phyloP scores from a whole-genome alignment of 2,888 invertebrate species.

The Drosophila recens region DNA sequence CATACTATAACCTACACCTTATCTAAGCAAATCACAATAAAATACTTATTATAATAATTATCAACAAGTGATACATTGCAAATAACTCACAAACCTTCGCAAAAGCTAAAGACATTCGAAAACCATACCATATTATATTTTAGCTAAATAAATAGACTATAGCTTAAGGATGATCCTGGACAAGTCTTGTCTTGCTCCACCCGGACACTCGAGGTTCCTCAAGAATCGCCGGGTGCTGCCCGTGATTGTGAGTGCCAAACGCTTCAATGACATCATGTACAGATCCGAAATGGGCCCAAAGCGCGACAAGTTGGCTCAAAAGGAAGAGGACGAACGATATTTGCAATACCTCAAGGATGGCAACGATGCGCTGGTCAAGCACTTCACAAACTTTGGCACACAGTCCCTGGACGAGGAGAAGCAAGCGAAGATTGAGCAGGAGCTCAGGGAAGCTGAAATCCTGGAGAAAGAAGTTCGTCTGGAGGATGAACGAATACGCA shows the following conservation, averaged over 20 bases:
- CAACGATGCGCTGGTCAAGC: slow-evolving; percentile 43
- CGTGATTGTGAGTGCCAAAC: slow-evolving; percentile 57
- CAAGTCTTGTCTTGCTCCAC: slow-evolving; percentile 16
- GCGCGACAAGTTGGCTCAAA: slow-evolving; percentile 17
- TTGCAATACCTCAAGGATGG: slow-evolving; percentile 62
- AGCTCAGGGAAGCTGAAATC: slow-evolving; percentile 13
- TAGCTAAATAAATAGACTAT: not conserved
- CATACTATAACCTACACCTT: not conserved
- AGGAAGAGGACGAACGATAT: slow-evolving; percentile 56
- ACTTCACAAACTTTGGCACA: slow-evolving; percentile 43
- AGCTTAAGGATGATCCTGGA: slow-evolving; percentile 9
- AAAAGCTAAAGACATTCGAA: not conserved
- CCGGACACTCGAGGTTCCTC: slow-evolving; percentile 16
- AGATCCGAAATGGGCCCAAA: slow-evolving; percentile 46
- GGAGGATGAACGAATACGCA: slow-evolving; percentile 47
- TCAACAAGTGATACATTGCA: not conserved
- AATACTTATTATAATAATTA: not conserved
- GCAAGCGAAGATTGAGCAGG: slow-evolving; percentile 2
- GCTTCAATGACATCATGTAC: slow-evolving; percentile 49
- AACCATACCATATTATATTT: not conserved
- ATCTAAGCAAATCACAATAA: not conserved
- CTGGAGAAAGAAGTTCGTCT: slow-evolving; percentile 4
- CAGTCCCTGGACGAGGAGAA: slow-evolving; percentile 11
- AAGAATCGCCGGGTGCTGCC: slow-evolving; percentile 36
- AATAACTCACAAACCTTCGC: not conserved